Conservation (phyloP, 2,797 vertebrate species). For the Carapus acus region DNA sequence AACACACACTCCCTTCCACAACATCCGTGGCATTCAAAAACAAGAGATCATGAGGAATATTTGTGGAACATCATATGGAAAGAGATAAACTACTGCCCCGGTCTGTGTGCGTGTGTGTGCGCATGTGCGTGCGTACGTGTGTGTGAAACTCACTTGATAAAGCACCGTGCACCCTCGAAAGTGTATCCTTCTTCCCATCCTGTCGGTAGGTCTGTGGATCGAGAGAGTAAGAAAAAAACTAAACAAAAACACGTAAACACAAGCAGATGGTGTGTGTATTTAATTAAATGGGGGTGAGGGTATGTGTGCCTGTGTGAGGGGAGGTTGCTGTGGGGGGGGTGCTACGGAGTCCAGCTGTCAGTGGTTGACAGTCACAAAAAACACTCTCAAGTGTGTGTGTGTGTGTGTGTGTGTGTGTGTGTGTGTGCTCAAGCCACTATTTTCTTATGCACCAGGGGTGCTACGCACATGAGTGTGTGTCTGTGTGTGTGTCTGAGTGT, state of each 20-base stretch:
- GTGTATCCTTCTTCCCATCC: slow-evolving; percentile 98
- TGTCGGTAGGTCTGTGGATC: slow-evolving; percentile 85
- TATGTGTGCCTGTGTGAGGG: slow-evolving; percentile 17
- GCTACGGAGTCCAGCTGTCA: no score
- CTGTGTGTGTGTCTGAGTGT: no score
- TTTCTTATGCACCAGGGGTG: neutral
- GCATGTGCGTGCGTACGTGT: slow-evolving; percentile 7
- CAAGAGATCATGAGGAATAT: no score
- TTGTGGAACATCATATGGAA: neutral
- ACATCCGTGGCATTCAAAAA: no score
- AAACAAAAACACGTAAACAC: slow-evolving; percentile 50
- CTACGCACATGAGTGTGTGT: neutral
- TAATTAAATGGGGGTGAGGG: slow-evolving; percentile 10
- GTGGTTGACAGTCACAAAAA: slow-evolving; percentile 7
- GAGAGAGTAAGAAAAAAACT: no score
- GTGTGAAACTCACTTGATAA: slow-evolving; percentile 89
- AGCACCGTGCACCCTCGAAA: slow-evolving; percentile 96
- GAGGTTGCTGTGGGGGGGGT: no score
- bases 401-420: no score
- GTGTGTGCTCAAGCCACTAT: slow-evolving; percentile 24
- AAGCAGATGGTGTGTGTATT: slow-evolving; percentile 16
- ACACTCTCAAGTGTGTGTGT: slow-evolving; percentile 4
- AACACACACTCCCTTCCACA: no score
- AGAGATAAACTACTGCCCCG: no score
- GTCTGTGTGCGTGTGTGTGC: neutral